Evolutionary conservation across 2,113 vertebrate genomes (phyloP).

Genomic region (Anoura caudifer): DNA sequence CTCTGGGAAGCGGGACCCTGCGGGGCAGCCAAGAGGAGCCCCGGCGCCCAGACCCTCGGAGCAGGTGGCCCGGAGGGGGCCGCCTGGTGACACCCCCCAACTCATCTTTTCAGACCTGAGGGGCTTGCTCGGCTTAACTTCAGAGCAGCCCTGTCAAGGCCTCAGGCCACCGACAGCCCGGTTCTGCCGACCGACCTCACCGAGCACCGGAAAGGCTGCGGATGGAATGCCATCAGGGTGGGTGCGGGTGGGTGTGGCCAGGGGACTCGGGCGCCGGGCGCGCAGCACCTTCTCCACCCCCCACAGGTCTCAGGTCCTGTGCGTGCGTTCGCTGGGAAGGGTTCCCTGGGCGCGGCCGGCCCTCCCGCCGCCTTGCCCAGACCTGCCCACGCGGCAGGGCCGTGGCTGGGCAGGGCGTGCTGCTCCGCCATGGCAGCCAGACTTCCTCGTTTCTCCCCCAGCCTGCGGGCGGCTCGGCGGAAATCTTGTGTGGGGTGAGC

Average conservation of each 20-base stretch:
- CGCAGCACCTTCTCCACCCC: background rate
- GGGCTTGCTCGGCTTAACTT: fast-evolving
- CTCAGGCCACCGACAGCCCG: fast-evolving
- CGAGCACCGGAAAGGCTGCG: background rate
- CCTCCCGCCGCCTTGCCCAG: background rate
- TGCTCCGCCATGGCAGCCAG: background rate
- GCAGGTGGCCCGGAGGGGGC: background rate
- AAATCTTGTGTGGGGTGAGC: slow-evolving; percentile 61
- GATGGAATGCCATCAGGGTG: background rate
- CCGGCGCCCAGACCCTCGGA: fast-evolving
- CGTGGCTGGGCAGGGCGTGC: too few relatives aligned
- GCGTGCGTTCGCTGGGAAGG: too few relatives aligned
- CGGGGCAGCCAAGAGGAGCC: fast-evolving
- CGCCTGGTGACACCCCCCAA: too few relatives aligned
- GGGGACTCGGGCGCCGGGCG: too few relatives aligned
- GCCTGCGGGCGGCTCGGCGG: slow-evolving; percentile 31
- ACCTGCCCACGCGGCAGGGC: background rate
- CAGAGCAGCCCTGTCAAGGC: fast-evolving
- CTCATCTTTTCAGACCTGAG: background rate
- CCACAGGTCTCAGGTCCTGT: background rate
- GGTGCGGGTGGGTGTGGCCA: background rate
- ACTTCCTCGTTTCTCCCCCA: background rate
- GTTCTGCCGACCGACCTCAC: background rate
- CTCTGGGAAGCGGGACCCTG: fast-evolving
- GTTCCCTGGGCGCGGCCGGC: background rate